Base-by-base conservation (phyloP, 1,140 invertebrate genomes). In the Bombus difficillimus region DNA sequence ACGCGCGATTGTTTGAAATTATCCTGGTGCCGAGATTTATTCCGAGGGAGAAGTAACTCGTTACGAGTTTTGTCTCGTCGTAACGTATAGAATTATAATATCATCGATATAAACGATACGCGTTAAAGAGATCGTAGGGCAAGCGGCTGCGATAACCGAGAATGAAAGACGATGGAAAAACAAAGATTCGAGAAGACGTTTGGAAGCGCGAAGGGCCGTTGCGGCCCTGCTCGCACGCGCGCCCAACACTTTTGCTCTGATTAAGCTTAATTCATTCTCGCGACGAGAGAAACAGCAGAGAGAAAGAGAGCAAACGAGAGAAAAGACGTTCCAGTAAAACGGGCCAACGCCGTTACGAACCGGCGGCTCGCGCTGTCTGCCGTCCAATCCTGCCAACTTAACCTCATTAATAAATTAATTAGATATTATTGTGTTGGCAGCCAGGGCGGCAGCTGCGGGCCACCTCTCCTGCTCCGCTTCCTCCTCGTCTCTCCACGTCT, bases 331-430 rank as follows among this genome's bases (percentile, higher is more conserved):
- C 66, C 90, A 90, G 85, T 93, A 91, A 92, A 93, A 91, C 89
- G 83, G 74, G 88, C 79, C 37, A 93, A 92, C 90, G 90, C 87
- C 34, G 86, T 10, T 10, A 43, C 85, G 86, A 86, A 88, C 89
- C 88, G 89, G 91, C 93, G 93, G 92, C 92, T 94, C 90, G 93
- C 93, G 92, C 93, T 94, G 94, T 95, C 94, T 94, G 94, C 92
- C 93, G 92, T 93, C 94, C 94, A 94, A 95, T 95, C 94, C 94
- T 93, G 88, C 93, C 93, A 95, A 95, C 90, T 95, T 95, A 95
- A 95, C 94, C 94, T 95, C 94, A 95, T 95, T 95, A 95, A 95
- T 95, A 95, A 94, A 94, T 95, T 95, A 95, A 95, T 95, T 94
- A 95, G 93, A 95, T 95, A 94, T 95, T 94, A 94, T 95, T 95